Conservation (phyloP, 2,113 vertebrate genomes). For the Eleginops maclovinus region DNA sequence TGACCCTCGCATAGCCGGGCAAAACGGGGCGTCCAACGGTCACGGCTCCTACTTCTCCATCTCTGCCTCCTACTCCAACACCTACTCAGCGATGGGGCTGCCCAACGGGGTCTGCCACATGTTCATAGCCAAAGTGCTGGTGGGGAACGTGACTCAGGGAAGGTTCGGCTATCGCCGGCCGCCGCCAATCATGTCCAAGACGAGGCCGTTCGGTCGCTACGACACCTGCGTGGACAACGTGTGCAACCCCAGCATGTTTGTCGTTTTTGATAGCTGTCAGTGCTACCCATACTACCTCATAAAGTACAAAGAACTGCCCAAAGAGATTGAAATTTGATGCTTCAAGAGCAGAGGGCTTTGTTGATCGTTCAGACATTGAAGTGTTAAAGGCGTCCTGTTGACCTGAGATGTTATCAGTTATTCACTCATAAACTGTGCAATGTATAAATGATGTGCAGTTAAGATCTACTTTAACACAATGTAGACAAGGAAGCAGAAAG, state of each 20-base stretch:
- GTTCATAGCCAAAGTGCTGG: conserved; percentile 78
- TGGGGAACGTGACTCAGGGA: conserved; percentile 52
- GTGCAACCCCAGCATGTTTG: conserved; percentile 51
- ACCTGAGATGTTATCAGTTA: neutral
- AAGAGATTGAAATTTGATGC: conserved; percentile 20
- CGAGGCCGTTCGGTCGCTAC: neutral
- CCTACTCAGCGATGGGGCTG: neutral
- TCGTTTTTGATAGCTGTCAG: conserved; percentile 71
- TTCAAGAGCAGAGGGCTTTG: neutral
- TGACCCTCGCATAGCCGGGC: conserved; percentile 70
- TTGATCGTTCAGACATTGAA: neutral
- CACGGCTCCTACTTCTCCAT: conserved; percentile 69
- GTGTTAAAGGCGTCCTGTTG: neutral
- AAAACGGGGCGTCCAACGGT: conserved; percentile 55
- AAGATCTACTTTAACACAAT: neutral
- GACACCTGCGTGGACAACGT: conserved; percentile 62
- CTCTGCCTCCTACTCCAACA: conserved; percentile 40
- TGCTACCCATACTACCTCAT: conserved; percentile 77
- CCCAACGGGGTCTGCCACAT: conserved; percentile 21
- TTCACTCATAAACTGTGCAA: neutral
- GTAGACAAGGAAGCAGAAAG: neutral
- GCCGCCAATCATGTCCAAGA: conserved; percentile 4
- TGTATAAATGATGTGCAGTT: neutral
- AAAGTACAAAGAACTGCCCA: conserved; percentile 57
- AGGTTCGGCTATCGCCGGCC: conserved; percentile 45